Evolutionary conservation across 2,113 vertebrate genomes (phyloP).

Genomic region (Burhinus oedicnemus): DNA sequence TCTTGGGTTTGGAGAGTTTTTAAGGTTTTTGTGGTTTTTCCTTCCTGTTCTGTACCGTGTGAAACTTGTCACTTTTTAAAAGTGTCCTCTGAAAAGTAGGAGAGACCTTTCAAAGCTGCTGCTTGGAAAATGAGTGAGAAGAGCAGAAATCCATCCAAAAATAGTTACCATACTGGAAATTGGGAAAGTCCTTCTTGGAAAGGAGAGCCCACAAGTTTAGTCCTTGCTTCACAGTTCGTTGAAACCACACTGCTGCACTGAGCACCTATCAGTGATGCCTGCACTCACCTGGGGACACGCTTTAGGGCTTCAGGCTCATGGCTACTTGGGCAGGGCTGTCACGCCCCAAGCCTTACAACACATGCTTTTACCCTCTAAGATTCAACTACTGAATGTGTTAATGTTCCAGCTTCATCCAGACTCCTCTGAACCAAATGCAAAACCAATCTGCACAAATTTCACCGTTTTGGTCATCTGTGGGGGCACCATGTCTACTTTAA

Average conservation of each 20-base stretch:
- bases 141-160: background rate
- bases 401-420: background rate
- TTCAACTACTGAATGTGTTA: background rate
- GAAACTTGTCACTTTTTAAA: fast-evolving
- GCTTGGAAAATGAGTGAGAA: background rate
- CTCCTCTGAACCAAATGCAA: background rate
- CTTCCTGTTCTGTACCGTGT: background rate
- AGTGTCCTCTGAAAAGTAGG: background rate
- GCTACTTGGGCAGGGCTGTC: fast-evolving
- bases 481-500: background rate
- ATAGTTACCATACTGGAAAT: fast-evolving
- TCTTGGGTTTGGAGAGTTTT: background rate
- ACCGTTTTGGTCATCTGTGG: fast-evolving
- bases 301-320: background rate
- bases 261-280: background rate
- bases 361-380: background rate
- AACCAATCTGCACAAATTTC: background rate
- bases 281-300: fast-evolving
- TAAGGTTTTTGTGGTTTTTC: background rate
- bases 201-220: background rate
- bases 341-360: background rate
- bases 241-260: background rate
- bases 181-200: background rate
- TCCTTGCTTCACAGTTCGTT: fast-evolving
- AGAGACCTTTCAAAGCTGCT: background rate